These are phyloP conservation scores for Lutjanus campechanus DNA, from an alignment of 2,797 vertebrate genomes.

Conservation along the genomic window DNA sequence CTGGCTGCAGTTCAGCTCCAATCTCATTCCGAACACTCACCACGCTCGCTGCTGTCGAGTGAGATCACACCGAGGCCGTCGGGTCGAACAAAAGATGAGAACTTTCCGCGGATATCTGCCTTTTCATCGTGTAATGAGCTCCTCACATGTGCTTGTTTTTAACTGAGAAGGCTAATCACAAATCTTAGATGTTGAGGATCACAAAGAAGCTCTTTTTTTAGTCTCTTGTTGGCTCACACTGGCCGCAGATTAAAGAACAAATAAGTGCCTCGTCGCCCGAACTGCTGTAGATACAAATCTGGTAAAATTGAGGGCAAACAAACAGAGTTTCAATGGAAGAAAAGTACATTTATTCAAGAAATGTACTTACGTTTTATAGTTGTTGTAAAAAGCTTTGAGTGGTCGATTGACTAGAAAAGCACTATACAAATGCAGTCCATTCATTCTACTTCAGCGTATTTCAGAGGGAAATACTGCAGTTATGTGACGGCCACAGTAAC, in stretches of 20 bases:
- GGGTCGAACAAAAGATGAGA: constrained; percentile 25
- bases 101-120: constrained; percentile 19
- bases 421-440: too few relatives aligned
- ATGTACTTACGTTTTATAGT: too few relatives aligned
- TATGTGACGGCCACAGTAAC: neutral
- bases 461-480: neutral
- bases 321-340: neutral
- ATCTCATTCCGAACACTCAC: constrained; percentile 7
- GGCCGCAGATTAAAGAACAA: constrained; percentile 23
- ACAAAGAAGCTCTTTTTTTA: constrained; percentile 2
- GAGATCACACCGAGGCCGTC: constrained; percentile 9
- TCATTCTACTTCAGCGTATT: neutral
- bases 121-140: constrained; percentile 45
- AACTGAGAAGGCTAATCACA: constrained; percentile 22
- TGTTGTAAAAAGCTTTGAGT: too few relatives aligned
- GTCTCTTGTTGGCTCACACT: neutral
- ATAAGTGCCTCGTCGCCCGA: neutral
- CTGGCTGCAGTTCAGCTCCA: constrained; percentile 36
- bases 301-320: neutral
- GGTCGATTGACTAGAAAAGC: too few relatives aligned
- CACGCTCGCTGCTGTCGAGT: constrained; percentile 30
- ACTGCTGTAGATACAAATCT: constrained; percentile 7
- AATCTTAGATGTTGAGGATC: constrained; percentile 24
- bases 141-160: constrained; percentile 20
- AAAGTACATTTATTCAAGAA: neutral